Conservation (phyloP, 2,113 vertebrate genomes). For the Astur gentilis region DNA sequence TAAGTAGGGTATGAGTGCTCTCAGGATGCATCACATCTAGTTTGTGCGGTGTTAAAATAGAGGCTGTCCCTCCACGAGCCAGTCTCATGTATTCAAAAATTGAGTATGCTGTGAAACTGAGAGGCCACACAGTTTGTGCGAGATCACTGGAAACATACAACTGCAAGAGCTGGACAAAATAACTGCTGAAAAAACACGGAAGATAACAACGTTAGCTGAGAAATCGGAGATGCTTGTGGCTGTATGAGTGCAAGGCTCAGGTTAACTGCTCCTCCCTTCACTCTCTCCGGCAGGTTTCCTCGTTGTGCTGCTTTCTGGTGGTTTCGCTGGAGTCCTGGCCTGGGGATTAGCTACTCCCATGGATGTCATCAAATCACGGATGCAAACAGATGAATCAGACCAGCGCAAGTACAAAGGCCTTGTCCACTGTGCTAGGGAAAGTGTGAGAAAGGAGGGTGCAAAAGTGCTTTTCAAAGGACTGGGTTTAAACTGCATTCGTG, state of each 20-base stretch:
- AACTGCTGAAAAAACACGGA: neutral
- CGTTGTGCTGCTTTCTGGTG: conserved; percentile 83
- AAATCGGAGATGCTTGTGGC: neutral
- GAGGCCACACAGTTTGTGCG: neutral
- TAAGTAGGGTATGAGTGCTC: neutral
- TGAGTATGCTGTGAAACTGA: neutral
- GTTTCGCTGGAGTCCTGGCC: conserved; percentile 81
- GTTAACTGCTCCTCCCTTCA: neutral
- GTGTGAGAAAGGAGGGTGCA: conserved; percentile 76
- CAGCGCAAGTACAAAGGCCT: conserved; percentile 80
- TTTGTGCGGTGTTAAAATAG: accelerated
- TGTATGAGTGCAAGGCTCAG: accelerated
- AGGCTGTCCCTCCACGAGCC: neutral
- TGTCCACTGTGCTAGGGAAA: conserved; percentile 80
- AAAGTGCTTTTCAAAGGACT: conserved; percentile 87
- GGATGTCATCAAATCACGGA: conserved; percentile 91
- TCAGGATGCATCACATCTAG: neutral
- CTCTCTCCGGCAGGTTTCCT: conserved; percentile 69
- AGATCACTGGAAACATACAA: neutral
- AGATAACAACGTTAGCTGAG: neutral
- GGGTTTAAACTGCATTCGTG: conserved; percentile 84
- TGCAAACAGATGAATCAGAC: conserved; percentile 80
- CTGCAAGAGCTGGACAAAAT: neutral
- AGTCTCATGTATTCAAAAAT: accelerated
- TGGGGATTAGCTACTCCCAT: conserved; percentile 89